Conservation (phyloP, 2,797 vertebrate species). For the Acanthurus lineatus region DNA sequence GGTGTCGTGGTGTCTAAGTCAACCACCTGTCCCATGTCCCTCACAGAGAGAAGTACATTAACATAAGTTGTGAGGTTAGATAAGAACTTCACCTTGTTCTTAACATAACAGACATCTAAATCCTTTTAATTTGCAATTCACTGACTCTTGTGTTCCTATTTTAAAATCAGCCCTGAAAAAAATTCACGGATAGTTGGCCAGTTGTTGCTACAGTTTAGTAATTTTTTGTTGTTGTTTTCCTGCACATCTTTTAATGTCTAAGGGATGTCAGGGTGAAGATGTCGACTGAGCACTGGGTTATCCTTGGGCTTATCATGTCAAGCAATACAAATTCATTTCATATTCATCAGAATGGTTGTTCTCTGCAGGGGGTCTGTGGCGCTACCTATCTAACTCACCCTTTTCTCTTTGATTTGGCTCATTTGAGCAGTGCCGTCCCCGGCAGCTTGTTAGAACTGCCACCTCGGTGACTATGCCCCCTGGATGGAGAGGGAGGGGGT, state of each 20-base stretch:
- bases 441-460: conserved; percentile 90
- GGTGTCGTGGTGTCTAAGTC: conserved; percentile 35
- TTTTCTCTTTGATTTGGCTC: conserved; percentile 90
- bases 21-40: conserved; percentile 56
- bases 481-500: conserved; percentile 76
- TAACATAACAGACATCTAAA: conserved; percentile 46
- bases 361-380: conserved; percentile 85
- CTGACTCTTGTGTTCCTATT: conserved; percentile 32
- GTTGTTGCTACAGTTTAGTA: conserved; percentile 29
- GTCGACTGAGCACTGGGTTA: conserved; percentile 74
- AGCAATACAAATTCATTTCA: conserved; percentile 87
- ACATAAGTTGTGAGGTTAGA: conserved; percentile 36
- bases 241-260: conserved; percentile 69
- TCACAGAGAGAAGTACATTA: conserved; percentile 50
- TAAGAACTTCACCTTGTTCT: conserved; percentile 42
- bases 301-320: conserved; percentile 86
- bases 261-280: conserved; percentile 67
- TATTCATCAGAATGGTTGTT: conserved; percentile 87
- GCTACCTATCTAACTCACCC: conserved; percentile 83
- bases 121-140: conserved; percentile 55
- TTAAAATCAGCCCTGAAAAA: conserved; percentile 28
- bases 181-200: conserved; percentile 54
- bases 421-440: conserved; percentile 87
- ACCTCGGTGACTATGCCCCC: conserved; percentile 88
- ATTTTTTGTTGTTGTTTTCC: conserved; percentile 57